Percentiles rank a stretch among this genome's conserved stretches.
Evolutionary conservation across 2,888 invertebrate species (phyloP).

Genomic region (Chrysotoxum bicinctum): DNA sequence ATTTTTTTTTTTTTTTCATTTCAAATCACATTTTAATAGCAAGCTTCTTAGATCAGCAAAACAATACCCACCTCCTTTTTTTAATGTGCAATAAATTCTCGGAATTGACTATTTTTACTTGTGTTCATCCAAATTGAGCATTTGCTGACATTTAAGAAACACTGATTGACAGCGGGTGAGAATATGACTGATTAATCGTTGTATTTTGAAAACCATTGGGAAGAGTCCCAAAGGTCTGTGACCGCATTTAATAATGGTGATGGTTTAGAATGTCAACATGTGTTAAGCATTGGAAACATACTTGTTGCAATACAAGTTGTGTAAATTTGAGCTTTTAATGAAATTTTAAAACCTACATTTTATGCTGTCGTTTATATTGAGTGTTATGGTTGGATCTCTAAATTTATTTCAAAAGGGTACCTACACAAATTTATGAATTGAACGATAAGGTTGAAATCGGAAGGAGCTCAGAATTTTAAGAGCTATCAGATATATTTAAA

Average conservation of each 20-base stretch:
- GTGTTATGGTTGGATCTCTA: no score
- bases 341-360: neutral
- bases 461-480: no score
- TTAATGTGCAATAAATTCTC: neutral
- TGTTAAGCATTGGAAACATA: constrained; percentile 5
- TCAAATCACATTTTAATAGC: neutral
- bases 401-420: no score
- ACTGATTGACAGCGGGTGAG: neutral
- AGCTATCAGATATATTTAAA: no score
- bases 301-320: neutral
- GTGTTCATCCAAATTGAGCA: neutral
- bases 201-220: neutral
- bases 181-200: neutral
- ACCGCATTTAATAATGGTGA: constrained; percentile 2
- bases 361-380: no score
- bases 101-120: neutral
- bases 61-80: neutral
- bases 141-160: constrained; percentile 7
- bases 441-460: no score
- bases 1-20: neutral
- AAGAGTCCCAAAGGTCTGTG: neutral
- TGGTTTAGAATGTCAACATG: constrained; percentile 1
- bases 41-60: neutral
- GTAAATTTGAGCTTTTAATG: neutral
- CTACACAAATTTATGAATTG: no score